A percentile compares a stretch with the other conserved stretches of the same genome.
Evolutionary conservation across 2,797 vertebrate species (phyloP).

Genomic region (Lophotriccus pileatus): DNA sequence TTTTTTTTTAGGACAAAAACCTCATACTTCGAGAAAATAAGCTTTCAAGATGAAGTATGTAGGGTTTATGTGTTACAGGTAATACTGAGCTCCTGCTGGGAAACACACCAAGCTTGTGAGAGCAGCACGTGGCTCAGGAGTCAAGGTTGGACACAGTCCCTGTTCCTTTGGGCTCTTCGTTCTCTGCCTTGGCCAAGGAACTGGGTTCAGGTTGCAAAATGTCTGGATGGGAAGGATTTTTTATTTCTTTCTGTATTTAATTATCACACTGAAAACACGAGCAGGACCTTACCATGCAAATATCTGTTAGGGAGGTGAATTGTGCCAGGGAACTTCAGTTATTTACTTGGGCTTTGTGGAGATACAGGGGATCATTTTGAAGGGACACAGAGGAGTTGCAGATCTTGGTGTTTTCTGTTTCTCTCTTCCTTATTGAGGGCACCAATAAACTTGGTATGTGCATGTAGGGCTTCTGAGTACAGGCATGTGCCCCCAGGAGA

Average conservation of each 20-base stretch:
- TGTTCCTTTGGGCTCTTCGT: not conserved
- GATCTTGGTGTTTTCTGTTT: not conserved
- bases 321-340: not conserved
- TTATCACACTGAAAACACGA: not conserved
- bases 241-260: not conserved
- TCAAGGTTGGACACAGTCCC: not conserved
- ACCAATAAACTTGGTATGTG: not conserved
- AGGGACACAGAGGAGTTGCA: not conserved
- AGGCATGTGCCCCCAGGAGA: not conserved
- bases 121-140: not conserved
- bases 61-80: not conserved
- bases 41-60: not conserved
- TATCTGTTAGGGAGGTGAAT: not conserved
- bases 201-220: not conserved
- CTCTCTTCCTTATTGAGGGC: not conserved
- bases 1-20: not conserved
- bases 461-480: not conserved
- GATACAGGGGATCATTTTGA: not conserved
- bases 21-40: not conserved
- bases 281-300: not conserved
- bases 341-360: not conserved
- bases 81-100: rapidly evolving
- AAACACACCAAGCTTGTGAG: not conserved
- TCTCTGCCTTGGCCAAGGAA: not conserved
- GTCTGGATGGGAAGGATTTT: not conserved